A percentile compares a stretch with the other conserved stretches of the same genome.
Evolutionary conservation across 2,113 vertebrate species (phyloP).

Genomic region (Cyanistes caeruleus): DNA sequence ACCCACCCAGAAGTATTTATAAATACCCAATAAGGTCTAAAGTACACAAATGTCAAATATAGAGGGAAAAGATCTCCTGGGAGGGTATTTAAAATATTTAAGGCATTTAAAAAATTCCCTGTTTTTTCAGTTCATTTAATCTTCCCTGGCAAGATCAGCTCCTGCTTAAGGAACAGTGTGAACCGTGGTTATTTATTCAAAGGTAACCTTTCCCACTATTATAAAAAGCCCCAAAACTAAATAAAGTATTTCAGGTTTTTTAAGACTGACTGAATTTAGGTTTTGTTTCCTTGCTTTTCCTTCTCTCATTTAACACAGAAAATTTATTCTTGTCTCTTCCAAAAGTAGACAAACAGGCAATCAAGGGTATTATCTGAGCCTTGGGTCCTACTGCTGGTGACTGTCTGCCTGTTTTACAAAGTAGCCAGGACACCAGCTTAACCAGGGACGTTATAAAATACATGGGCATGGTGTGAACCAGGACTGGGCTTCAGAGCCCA

Average conservation of each 20-base stretch:
- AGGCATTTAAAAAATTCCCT: neutral
- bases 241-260: neutral
- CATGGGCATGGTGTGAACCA: neutral
- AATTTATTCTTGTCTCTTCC: neutral
- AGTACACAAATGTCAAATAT: neutral
- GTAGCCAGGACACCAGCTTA: neutral
- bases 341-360: neutral
- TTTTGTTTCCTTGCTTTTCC: neutral
- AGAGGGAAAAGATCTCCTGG: neutral
- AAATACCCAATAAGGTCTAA: neutral
- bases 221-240: neutral
- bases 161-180: neutral
- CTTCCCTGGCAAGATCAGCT: neutral
- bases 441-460: neutral
- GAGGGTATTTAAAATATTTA: conserved; percentile 14
- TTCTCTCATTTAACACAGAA: neutral
- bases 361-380: neutral
- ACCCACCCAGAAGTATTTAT: neutral
- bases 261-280: neutral
- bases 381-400: neutral
- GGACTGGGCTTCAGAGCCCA: neutral
- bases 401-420: neutral
- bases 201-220: neutral
- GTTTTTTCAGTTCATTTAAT: neutral
- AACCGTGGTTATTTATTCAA: neutral